phyloP scores from a whole-genome alignment of 2,797 vertebrate genomes.

The Eulemur coronatus region DNA sequence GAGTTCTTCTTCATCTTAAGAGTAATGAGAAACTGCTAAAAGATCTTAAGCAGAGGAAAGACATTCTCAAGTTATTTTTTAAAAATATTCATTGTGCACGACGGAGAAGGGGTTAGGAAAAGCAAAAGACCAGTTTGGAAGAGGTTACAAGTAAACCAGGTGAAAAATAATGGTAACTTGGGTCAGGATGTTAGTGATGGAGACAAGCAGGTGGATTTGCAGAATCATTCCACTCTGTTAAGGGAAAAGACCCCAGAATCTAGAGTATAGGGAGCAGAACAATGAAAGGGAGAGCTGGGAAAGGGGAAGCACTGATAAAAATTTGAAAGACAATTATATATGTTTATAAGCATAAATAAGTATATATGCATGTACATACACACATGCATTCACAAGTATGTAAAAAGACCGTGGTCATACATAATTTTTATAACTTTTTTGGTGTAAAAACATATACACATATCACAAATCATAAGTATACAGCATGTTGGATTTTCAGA shows the following conservation, averaged over 20 bases:
- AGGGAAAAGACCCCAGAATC: neutral
- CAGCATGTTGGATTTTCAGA: neutral
- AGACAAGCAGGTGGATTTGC: neutral
- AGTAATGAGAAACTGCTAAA: neutral
- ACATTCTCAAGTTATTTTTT: neutral
- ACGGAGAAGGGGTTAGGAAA: neutral
- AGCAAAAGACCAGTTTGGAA: neutral
- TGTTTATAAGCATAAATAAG: neutral
- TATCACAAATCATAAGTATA: neutral
- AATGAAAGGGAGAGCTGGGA: neutral
- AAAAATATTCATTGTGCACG: neutral
- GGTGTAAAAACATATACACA: neutral
- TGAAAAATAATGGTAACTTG: neutral
- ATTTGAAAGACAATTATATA: neutral
- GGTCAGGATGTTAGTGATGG: neutral
- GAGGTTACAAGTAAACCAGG: neutral
- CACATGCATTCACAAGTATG: neutral
- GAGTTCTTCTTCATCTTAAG: neutral
- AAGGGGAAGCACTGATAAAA: neutral
- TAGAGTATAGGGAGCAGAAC: neutral
- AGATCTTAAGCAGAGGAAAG: neutral
- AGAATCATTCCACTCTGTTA: neutral
- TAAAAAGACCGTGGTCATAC: neutral
- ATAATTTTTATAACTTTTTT: slow-evolving; percentile 1
- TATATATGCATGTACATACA: neutral